A percentile compares a stretch with the other conserved stretches of the same genome.
phyloP scores from a whole-genome alignment of 2,888 invertebrate genomes.

The Ennomos fuscantarius region DNA sequence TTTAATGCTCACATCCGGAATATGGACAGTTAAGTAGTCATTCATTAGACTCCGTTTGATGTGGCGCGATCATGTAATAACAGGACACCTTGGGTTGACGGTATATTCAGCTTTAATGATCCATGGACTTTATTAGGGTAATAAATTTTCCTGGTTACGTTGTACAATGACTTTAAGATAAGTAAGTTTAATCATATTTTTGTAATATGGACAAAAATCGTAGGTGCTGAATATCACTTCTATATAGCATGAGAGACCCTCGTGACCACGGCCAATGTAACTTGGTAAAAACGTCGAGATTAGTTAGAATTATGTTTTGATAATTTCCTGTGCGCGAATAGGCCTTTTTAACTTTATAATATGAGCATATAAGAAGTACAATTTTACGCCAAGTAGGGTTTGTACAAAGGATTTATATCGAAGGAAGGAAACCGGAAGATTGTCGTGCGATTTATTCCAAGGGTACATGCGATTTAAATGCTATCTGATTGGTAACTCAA shows the following conservation, averaged over 20 bases:
- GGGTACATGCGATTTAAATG: constrained; percentile 11
- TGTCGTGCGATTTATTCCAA: constrained; percentile 3
- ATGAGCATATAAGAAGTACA: too few species aligned
- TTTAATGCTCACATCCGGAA: constrained; percentile 73
- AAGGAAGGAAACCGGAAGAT: constrained; percentile 18
- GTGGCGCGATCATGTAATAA: constrained; percentile 59
- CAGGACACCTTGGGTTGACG: constrained; percentile 59
- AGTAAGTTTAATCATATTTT: background rate
- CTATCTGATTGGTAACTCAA: constrained; percentile 14
- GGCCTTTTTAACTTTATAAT: too few species aligned
- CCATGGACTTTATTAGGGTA: constrained; percentile 35
- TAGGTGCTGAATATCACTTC: too few species aligned
- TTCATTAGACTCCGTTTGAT: constrained; percentile 63
- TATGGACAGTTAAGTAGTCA: constrained; percentile 46
- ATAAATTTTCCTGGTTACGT: constrained; percentile 19
- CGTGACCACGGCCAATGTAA: too few species aligned
- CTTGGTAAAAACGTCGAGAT: too few species aligned
- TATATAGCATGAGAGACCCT: too few species aligned
- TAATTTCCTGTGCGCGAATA: too few species aligned
- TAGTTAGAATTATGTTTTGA: too few species aligned
- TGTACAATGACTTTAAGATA: constrained; percentile 7
- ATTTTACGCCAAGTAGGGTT: too few species aligned
- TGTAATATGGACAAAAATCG: too few species aligned
- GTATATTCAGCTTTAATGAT: constrained; percentile 40
- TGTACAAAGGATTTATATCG: too few species aligned